These are phyloP conservation scores for Helleia helle DNA, from an alignment of 2,888 invertebrate genomes.

Conservation along the genomic window DNA sequence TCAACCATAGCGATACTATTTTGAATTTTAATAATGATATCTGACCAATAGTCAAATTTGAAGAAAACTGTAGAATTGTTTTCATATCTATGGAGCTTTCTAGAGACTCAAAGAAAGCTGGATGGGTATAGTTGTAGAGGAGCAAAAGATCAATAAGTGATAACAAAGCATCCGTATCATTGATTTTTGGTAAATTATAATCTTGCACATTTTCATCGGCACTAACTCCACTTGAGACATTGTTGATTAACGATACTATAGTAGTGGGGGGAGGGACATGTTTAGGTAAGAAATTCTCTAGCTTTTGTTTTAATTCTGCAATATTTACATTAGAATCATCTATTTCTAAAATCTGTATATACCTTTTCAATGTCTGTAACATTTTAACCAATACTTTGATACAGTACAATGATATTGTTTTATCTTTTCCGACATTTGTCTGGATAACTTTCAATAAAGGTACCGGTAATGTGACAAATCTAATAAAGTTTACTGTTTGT, in stretches of 20 bases:
- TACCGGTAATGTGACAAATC: slow-evolving; percentile 63
- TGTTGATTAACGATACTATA: slow-evolving; percentile 45
- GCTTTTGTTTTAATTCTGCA: slow-evolving; percentile 44
- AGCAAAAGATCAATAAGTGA: slow-evolving; percentile 49
- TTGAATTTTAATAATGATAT: slow-evolving; percentile 56
- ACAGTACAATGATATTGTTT: slow-evolving; percentile 56
- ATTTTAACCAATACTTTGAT: slow-evolving; percentile 71
- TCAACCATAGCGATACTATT: slow-evolving; percentile 59
- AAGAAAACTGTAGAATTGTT: slow-evolving; percentile 47
- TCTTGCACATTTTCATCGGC: slow-evolving; percentile 33
- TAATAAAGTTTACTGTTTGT: slow-evolving; percentile 69
- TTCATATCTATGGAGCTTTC: slow-evolving; percentile 60
- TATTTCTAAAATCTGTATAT: slow-evolving; percentile 64
- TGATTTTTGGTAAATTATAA: slow-evolving; percentile 43
- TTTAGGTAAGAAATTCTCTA: slow-evolving; percentile 60
- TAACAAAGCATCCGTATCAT: slow-evolving; percentile 43
- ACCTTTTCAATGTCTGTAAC: slow-evolving; percentile 62
- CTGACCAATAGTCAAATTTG: slow-evolving; percentile 34
- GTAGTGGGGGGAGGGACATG: slow-evolving; percentile 50
- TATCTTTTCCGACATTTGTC: slow-evolving; percentile 43
- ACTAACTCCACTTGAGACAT: slow-evolving; percentile 32
- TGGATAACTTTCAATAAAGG: slow-evolving; percentile 61
- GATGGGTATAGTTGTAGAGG: slow-evolving; percentile 55
- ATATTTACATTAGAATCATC: slow-evolving; percentile 34
- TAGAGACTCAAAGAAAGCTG: slow-evolving; percentile 57